These are phyloP conservation scores for Ifrita kowaldi DNA, from an alignment of 2,113 vertebrate genomes.

Conservation along the genomic window DNA sequence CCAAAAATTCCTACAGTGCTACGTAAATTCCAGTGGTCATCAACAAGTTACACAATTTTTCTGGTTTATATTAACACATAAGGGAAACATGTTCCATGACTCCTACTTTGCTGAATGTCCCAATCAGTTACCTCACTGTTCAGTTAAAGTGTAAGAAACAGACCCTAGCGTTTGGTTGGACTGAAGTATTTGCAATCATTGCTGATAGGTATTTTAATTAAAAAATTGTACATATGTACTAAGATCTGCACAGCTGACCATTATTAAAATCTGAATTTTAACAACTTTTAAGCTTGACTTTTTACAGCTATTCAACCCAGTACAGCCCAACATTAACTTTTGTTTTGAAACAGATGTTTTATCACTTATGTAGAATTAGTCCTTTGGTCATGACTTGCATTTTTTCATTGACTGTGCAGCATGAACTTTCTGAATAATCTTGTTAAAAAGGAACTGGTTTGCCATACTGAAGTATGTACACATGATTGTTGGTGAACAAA, in stretches of 20 bases:
- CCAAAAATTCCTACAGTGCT: constrained; percentile 22
- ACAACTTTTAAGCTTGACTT: background rate
- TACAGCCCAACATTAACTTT: background rate
- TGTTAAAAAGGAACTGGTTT: background rate
- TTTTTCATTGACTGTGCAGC: background rate
- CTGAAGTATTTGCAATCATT: background rate
- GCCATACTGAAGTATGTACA: background rate
- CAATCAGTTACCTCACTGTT: background rate
- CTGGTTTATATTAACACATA: constrained; percentile 45
- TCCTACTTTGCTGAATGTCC: background rate
- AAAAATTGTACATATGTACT: background rate
- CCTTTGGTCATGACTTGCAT: background rate
- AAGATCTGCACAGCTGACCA: background rate
- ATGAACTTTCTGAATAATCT: background rate
- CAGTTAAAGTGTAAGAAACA: background rate
- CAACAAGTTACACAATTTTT: constrained; percentile 19
- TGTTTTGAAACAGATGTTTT: background rate
- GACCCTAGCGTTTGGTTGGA: background rate
- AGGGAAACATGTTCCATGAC: background rate
- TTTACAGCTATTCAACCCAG: background rate
- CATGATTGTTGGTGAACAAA: background rate
- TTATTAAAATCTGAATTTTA: background rate
- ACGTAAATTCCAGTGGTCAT: constrained; percentile 7
- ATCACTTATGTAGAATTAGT: background rate
- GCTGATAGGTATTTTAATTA: background rate